phyloP scores from a whole-genome alignment of 2,888 invertebrate genomes.

The Caenorhabditis panamensis region DNA sequence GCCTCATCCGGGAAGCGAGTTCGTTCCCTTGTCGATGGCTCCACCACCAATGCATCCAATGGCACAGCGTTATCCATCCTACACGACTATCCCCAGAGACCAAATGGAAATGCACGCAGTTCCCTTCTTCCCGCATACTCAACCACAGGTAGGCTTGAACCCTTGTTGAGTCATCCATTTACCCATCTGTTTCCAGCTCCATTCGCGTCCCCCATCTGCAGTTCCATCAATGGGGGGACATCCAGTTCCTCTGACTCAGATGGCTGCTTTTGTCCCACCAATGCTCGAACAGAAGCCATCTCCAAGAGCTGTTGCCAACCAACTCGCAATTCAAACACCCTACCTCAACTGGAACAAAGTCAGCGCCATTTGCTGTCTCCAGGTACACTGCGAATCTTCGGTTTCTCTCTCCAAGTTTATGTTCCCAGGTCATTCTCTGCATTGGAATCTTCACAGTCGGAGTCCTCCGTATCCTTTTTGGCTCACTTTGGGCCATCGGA shows the following conservation, averaged over 20 bases:
- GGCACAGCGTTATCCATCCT: slow-evolving; percentile 51
- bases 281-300: slow-evolving; percentile 48
- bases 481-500: slow-evolving; percentile 58
- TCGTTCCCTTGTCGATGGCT: slow-evolving; percentile 39
- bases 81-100: slow-evolving; percentile 41
- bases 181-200: slow-evolving; percentile 3
- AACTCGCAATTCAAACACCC: slow-evolving; percentile 36
- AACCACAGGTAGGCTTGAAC: slow-evolving; percentile 18
- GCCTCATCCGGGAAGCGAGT: slow-evolving; percentile 42
- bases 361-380: slow-evolving; percentile 45
- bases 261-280: slow-evolving; percentile 39
- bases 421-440: slow-evolving; percentile 44
- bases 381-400: slow-evolving; percentile 19
- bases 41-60: slow-evolving; percentile 36
- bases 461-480: slow-evolving; percentile 44
- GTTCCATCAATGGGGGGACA: slow-evolving; percentile 52
- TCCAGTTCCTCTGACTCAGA: slow-evolving; percentile 35
- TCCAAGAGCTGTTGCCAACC: slow-evolving; percentile 45
- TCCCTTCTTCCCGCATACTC: slow-evolving; percentile 25
- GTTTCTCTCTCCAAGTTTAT: neutral
- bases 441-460: slow-evolving; percentile 55
- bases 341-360: slow-evolving; percentile 60
- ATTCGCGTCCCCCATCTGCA: slow-evolving; percentile 53
- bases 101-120: slow-evolving; percentile 40
- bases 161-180: neutral